Conservation (phyloP, 1,140 invertebrate genomes). For the Probaryconus sp. region DNA sequence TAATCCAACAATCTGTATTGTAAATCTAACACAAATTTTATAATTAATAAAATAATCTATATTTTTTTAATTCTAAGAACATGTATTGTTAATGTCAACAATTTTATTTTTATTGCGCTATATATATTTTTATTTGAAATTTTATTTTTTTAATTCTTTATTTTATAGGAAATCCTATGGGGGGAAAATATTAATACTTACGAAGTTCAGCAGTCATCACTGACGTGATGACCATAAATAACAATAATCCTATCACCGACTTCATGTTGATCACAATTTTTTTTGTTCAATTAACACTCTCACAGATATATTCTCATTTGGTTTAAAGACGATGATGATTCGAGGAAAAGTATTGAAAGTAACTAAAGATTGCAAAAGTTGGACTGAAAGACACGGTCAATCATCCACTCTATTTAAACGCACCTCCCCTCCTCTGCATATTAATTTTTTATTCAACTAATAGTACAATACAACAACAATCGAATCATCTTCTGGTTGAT, state of each 20-base stretch:
- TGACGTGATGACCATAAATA: slow-evolving; percentile 15
- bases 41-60: too few relatives aligned
- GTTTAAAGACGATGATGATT: slow-evolving; percentile 31
- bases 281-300: slow-evolving; percentile 11
- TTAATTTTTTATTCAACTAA: slow-evolving; percentile 53
- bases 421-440: slow-evolving; percentile 47
- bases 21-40: too few relatives aligned
- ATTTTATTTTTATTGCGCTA: too few relatives aligned
- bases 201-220: slow-evolving; percentile 35
- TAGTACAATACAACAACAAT: slow-evolving; percentile 25
- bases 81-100: too few relatives aligned
- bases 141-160: too few relatives aligned
- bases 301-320: slow-evolving; percentile 31
- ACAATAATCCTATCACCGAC: slow-evolving; percentile 39
- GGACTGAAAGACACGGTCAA: slow-evolving; percentile 66
- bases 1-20: too few relatives aligned
- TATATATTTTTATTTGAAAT: too few relatives aligned
- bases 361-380: slow-evolving; percentile 56
- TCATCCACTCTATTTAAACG: slow-evolving; percentile 69
- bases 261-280: slow-evolving; percentile 47
- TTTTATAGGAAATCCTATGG: too few relatives aligned
- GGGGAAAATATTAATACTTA: too few relatives aligned
- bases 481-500: slow-evolving; percentile 24
- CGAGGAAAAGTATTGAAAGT: slow-evolving; percentile 30
- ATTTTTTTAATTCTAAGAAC: too few relatives aligned